Percentiles rank a stretch among this genome's conserved stretches.
Conservation (phyloP, 2,113 vertebrate genomes). For the Baryphthengus martii region DNA sequence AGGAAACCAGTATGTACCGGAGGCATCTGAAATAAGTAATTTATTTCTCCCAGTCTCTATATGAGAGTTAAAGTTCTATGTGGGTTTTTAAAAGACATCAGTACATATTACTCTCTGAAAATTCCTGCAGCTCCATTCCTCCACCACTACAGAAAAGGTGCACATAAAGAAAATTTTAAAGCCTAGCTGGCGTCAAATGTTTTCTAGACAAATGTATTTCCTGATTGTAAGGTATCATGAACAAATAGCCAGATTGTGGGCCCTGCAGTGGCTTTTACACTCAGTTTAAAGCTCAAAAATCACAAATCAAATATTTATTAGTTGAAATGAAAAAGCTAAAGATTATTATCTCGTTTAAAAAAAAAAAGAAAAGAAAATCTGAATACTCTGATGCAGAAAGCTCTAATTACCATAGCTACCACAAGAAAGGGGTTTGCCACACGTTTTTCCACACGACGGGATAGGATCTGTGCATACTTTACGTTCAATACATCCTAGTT, state of each 20-base stretch:
- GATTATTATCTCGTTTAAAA: no score
- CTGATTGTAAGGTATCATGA: not conserved
- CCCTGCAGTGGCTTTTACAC: not conserved
- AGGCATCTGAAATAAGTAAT: not conserved
- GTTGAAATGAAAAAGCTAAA: not conserved
- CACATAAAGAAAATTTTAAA: not conserved
- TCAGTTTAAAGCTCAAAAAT: not conserved
- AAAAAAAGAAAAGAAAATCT: no score
- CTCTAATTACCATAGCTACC: slow-evolving; percentile 84
- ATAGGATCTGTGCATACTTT: slow-evolving; percentile 88
- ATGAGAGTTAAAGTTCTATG: not conserved
- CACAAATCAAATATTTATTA: not conserved
- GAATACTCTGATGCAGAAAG: not conserved
- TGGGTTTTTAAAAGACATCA: not conserved
- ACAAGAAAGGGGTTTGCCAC: slow-evolving; percentile 89
- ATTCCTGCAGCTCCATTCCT: not conserved
- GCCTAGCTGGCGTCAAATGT: not conserved
- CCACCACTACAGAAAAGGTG: not conserved
- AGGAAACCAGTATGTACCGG: not conserved
- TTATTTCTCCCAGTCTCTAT: not conserved
- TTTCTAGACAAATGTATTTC: not conserved
- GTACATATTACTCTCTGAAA: not conserved
- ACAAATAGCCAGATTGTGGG: not conserved
- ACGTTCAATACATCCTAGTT: slow-evolving; percentile 86
- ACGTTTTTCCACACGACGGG: slow-evolving; percentile 92